Conservation (phyloP, 2,797 vertebrate genomes). For the Sebastes trivittatus region DNA sequence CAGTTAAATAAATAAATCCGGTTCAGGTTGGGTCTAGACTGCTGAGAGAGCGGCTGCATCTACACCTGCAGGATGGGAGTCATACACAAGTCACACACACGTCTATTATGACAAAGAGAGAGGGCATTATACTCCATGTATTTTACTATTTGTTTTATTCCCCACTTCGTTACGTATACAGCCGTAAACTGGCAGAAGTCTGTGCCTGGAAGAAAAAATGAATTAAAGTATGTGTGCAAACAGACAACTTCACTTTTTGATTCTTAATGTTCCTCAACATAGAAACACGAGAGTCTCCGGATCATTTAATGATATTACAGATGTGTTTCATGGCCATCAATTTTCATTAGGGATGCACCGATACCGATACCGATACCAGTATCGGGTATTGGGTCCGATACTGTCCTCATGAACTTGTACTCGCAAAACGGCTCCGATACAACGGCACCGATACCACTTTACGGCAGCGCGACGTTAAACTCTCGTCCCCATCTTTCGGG, state of each 20-base stretch:
- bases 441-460: too few relatives aligned
- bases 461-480: too few relatives aligned
- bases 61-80: background rate
- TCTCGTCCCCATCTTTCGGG: too few relatives aligned
- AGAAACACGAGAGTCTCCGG: background rate
- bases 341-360: too few relatives aligned
- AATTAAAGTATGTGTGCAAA: background rate
- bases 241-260: background rate
- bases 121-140: background rate
- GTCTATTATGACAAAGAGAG: background rate
- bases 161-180: background rate
- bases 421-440: too few relatives aligned
- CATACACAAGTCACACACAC: background rate
- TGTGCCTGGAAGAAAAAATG: background rate
- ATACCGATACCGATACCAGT: too few relatives aligned
- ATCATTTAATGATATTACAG: background rate
- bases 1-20: background rate
- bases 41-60: background rate
- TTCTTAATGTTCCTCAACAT: background rate
- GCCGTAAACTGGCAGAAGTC: background rate
- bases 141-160: background rate
- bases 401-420: accelerated
- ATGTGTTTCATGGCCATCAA: background rate
- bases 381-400: too few relatives aligned
- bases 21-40: background rate